These are phyloP conservation scores for Meiosimyza platycephala DNA, from an alignment of 2,888 invertebrate genomes.

Conservation along the genomic window DNA sequence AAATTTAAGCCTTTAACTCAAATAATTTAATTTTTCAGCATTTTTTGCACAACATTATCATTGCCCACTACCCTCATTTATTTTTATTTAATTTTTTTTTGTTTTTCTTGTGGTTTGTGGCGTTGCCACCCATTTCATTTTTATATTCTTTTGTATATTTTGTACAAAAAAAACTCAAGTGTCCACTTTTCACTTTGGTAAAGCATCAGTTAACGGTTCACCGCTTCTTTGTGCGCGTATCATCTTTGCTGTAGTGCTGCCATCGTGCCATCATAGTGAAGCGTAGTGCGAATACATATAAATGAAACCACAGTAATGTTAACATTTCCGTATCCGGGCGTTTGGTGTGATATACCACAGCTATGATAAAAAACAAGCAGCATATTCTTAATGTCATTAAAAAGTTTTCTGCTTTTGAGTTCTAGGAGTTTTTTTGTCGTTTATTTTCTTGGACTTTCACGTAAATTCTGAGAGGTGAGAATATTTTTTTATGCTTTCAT, in stretches of 20 bases:
- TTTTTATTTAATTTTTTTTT: conserved; percentile 10
- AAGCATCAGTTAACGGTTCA: conserved; percentile 19
- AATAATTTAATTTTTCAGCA: no score
- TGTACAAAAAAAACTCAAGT: conserved; percentile 11
- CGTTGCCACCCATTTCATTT: conserved; percentile 3
- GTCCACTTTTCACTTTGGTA: conserved; percentile 5
- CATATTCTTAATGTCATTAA: conserved; percentile 26
- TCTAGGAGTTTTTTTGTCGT: background rate
- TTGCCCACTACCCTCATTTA: no score
- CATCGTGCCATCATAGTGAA: background rate
- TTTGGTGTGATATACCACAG: background rate
- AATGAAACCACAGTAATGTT: conserved; percentile 17
- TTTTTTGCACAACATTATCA: no score
- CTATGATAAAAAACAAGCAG: background rate
- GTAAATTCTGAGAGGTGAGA: background rate
- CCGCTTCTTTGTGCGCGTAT: background rate
- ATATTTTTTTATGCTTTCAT: no score
- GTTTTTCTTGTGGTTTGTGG: conserved; percentile 1
- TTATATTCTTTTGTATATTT: background rate
- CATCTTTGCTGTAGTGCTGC: conserved; percentile 21
- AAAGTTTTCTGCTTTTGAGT: conserved; percentile 11
- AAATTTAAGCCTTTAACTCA: conserved; percentile 5
- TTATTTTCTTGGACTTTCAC: background rate
- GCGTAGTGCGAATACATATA: background rate
- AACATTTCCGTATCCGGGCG: conserved; percentile 27